A percentile compares a stretch with the other conserved stretches of the same genome.
phyloP scores from a whole-genome alignment of 2,113 vertebrate species.

The Hippolais icterina region DNA sequence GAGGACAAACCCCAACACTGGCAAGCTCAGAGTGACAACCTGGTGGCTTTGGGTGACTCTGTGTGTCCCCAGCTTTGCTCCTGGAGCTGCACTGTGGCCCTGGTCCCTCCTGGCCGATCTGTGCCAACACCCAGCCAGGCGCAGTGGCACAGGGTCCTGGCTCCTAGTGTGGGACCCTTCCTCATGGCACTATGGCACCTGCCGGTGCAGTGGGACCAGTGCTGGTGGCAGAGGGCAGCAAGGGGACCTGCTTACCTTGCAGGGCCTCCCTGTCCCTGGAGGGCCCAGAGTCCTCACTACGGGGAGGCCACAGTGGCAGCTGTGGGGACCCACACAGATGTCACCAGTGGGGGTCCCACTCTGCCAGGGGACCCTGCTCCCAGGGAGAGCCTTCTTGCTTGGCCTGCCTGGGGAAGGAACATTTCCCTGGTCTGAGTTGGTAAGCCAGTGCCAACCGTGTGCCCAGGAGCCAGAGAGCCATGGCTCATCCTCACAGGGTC shows the following conservation, averaged over 20 bases:
- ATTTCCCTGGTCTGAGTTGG: not conserved
- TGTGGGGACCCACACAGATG: not conserved
- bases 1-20: not conserved
- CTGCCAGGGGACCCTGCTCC: not conserved
- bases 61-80: not conserved
- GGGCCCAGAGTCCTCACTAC: not conserved
- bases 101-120: not conserved
- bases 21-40: not conserved
- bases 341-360: not conserved
- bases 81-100: not conserved
- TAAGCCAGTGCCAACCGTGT: accelerated
- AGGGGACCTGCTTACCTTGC: not conserved
- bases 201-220: accelerated
- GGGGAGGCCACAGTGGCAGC: not conserved
- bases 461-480: not conserved
- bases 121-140: accelerated
- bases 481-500: not conserved
- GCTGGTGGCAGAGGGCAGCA: not conserved
- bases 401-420: not conserved
- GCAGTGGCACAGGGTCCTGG: accelerated
- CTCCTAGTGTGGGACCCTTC: not conserved
- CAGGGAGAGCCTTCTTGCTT: accelerated
- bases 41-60: not conserved
- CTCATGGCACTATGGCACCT: not conserved
- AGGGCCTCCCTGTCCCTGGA: not conserved